Base-by-base conservation (phyloP, 2,888 invertebrate species). In the Drosophila emarginata region DNA sequence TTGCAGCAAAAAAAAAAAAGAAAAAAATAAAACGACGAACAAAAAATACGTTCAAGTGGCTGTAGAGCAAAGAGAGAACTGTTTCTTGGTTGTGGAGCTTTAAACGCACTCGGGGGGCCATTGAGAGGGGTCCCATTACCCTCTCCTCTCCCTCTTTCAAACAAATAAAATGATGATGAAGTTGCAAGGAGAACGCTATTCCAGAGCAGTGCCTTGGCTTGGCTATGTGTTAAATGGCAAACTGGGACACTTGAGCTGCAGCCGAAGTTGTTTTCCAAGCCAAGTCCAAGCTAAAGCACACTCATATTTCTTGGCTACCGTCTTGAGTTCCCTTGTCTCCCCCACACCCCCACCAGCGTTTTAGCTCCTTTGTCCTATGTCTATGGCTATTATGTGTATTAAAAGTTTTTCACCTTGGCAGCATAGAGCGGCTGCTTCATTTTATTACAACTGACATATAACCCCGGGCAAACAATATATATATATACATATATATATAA, bases 191-290 rank as follows among this genome's bases (percentile, higher is more conserved):
- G 70, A 56, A 64, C 68, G 39, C 57, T 21, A 37, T 37, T 37
- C 28, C 18, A 37, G 28, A 15, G 15, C 40, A 45, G 40, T 39
- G 39, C 37, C 37, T 39, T 14, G n/a, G 39, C 53, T 40, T 40
- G 15, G 64, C 73, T 76, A 79, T 80, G 81, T 85, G 85, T 79
- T 88, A 89, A 89, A 88, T 72, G 79, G 80, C 87, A 85, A 79
- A 77, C 85, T 87, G 89, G 88, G 88, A 87, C 83, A 85, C 78
- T 87, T 80, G 80, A 82, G 88, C 71, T 85, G 77, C 76, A 74
- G 77, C 78, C 74, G 80, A 83, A 86, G 78, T 88, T 84, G 79
- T 70, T 61, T 45, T 67, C 65, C 68, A 60, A 75, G 69, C 77
- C 66, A 69, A 18, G 50, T 36, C 14, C 51, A 11, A 28, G 60